These are phyloP conservation scores for Macrostomum lignano DNA, from an alignment of 1,140 invertebrate genomes.

Conservation along the genomic window DNA sequence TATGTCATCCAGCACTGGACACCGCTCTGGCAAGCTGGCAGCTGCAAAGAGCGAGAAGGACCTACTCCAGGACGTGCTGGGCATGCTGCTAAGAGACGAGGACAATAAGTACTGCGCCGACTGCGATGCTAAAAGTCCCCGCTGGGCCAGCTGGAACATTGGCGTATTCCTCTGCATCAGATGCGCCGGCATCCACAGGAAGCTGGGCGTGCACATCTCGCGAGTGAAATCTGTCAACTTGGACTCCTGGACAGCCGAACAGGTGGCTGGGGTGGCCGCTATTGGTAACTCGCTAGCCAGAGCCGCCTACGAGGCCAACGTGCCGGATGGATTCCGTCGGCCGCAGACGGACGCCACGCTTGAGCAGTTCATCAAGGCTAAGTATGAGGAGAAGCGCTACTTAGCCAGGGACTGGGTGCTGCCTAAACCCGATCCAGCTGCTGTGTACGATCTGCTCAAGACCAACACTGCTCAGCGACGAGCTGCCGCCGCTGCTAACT, in stretches of 20 bases:
- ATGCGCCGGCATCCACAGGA: constrained; percentile 86
- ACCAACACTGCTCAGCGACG: no score
- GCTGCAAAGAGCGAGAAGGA: no score
- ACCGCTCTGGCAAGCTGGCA: no score
- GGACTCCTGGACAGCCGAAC: constrained; percentile 88
- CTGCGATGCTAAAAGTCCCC: constrained; percentile 90
- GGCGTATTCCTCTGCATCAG: constrained; percentile 89
- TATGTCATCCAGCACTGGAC: no score
- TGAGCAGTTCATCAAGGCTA: constrained; percentile 73
- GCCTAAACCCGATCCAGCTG: constrained; percentile 45
- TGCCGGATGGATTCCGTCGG: constrained; percentile 68
- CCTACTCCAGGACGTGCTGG: no score
- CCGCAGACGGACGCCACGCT: constrained; percentile 70
- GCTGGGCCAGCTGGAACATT: constrained; percentile 95
- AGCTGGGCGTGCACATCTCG: constrained; percentile 85
- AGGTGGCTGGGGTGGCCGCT: constrained; percentile 60
- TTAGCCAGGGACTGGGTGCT: constrained; percentile 81
- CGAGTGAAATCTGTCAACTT: constrained; percentile 88
- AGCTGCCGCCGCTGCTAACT: no score
- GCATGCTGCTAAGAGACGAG: constrained; percentile 8
- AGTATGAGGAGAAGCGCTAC: constrained; percentile 93
- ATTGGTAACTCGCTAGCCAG: constrained; percentile 88
- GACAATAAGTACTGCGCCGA: constrained; percentile 99
- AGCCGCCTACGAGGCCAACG: constrained; percentile 81
- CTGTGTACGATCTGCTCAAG: no score